A percentile compares a stretch with the other conserved stretches of the same genome.
phyloP scores from a whole-genome alignment of 1,140 invertebrate species.

The Amphibalanus amphitrite region DNA sequence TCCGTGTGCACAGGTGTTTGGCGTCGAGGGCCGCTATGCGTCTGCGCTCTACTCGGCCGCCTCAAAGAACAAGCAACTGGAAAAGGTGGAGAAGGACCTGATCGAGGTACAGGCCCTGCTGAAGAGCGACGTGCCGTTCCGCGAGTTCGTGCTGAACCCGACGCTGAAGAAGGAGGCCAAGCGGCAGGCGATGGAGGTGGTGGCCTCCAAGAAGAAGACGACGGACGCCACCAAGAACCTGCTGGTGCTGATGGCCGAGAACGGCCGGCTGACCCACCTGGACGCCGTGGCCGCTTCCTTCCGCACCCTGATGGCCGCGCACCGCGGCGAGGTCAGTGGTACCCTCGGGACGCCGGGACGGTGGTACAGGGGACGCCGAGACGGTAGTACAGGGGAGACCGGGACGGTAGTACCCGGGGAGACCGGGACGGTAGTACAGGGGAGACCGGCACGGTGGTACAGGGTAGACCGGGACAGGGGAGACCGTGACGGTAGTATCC shows the following conservation, averaged over 20 bases:
- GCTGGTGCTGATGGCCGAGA: constrained; percentile 68
- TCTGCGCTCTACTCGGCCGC: constrained; percentile 87
- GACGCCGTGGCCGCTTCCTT: constrained; percentile 61
- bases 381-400: too few relatives aligned
- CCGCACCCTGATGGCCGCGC: constrained; percentile 76
- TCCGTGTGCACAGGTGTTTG: constrained; percentile 69
- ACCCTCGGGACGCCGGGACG: too few relatives aligned
- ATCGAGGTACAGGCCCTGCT: constrained; percentile 42
- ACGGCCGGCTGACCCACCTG: constrained; percentile 68
- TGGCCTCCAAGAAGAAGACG: constrained; percentile 35
- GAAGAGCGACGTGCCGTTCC: constrained; percentile 51
- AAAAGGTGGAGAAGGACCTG: constrained; percentile 80
- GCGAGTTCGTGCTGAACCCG: constrained; percentile 68
- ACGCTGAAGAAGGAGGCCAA: constrained; percentile 63
- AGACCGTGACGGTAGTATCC: too few relatives aligned
- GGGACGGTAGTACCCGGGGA: too few relatives aligned
- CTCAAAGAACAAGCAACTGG: constrained; percentile 67
- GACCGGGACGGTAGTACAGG: too few relatives aligned
- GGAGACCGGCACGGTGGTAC: too few relatives aligned
- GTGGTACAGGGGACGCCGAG: too few relatives aligned
- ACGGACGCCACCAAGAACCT: constrained; percentile 59
- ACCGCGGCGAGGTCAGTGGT: constrained; percentile 61
- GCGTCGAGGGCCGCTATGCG: constrained; percentile 89
- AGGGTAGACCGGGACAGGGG: too few relatives aligned
- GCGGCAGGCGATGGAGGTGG: constrained; percentile 43